phyloP scores from a whole-genome alignment of 2,797 vertebrate genomes.

The Thripadectes ignobilis region DNA sequence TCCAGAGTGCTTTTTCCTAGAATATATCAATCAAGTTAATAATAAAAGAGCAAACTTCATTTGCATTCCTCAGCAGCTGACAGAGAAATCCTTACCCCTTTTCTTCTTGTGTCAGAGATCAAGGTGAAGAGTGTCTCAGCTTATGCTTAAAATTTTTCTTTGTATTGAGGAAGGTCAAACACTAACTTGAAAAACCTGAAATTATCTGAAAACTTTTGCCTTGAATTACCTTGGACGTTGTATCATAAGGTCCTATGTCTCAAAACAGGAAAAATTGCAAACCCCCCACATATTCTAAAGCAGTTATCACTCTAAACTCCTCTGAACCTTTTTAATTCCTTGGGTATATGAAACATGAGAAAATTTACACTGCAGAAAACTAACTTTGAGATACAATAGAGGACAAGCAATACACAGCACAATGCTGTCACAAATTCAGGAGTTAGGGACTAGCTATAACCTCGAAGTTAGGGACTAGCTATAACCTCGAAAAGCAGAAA shows the following conservation, averaged over 20 bases:
- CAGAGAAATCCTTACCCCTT: background rate
- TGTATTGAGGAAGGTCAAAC: background rate
- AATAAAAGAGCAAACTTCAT: background rate
- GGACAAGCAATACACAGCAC: background rate
- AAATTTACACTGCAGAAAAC: background rate
- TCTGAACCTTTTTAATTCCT: background rate
- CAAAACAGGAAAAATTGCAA: background rate
- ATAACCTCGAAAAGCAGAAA: background rate
- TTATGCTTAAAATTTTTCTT: background rate
- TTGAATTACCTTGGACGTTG: background rate
- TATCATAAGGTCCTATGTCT: background rate
- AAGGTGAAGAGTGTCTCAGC: background rate
- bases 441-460: background rate
- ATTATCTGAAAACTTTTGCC: background rate
- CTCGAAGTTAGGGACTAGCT: background rate
- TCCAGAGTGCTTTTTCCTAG: constrained; percentile 10
- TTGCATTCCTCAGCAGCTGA: background rate
- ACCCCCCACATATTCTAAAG: background rate
- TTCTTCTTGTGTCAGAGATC: background rate
- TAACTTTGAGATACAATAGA: background rate
- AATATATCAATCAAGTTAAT: background rate
- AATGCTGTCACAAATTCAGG: background rate
- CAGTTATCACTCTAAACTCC: background rate
- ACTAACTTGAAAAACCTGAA: background rate
- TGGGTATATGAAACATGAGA: background rate